phyloP scores from a whole-genome alignment of 2,797 vertebrate genomes.

The Eulemur rubriventer region DNA sequence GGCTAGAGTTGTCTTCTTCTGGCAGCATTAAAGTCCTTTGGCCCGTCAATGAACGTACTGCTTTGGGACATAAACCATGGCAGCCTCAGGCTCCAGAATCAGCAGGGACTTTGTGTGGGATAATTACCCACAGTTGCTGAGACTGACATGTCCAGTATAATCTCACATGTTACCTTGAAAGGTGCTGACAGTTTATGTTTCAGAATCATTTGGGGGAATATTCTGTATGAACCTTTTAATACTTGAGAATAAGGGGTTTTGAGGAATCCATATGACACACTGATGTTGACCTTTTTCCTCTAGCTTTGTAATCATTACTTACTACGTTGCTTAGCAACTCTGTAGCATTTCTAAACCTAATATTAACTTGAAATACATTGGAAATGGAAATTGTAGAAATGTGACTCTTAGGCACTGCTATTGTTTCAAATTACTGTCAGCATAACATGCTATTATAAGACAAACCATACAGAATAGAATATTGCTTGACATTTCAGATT shows the following conservation, averaged over 20 bases:
- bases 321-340: constrained; percentile 83
- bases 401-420: constrained; percentile 1
- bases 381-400: constrained; percentile 77
- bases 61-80: background rate
- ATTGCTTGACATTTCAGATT: constrained; percentile 43
- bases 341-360: constrained; percentile 79
- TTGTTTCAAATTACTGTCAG: constrained; percentile 49
- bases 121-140: background rate
- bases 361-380: constrained; percentile 83
- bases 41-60: background rate
- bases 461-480: background rate
- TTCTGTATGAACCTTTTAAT: constrained; percentile 38
- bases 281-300: constrained; percentile 21
- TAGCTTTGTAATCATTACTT: constrained; percentile 72
- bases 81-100: background rate
- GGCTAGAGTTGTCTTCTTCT: background rate
- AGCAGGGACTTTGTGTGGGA: background rate
- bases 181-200: constrained; percentile 8
- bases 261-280: background rate
- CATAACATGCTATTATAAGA: background rate
- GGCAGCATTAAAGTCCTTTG: background rate
- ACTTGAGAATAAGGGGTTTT: constrained; percentile 1
- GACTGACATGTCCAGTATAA: background rate
- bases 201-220: background rate
- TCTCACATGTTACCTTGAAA: background rate